These are phyloP conservation scores for Lethrus apterus DNA, from an alignment of 1,140 invertebrate genomes.

Conservation along the genomic window DNA sequence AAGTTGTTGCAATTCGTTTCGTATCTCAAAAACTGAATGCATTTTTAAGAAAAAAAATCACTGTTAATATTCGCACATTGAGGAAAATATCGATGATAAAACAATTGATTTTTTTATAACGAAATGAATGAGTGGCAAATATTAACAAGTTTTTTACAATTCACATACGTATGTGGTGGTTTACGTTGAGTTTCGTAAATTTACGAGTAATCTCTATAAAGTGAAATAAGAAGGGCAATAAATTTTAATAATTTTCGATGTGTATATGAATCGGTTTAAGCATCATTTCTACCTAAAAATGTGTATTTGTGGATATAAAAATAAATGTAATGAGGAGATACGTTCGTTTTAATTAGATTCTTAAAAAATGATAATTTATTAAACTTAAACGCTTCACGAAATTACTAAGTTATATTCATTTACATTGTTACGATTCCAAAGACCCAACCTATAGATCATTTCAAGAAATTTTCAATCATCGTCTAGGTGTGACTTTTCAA, in stretches of 20 bases:
- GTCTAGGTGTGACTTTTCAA: too few species aligned
- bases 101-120: slow-evolving; percentile 3
- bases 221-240: slow-evolving; percentile 2
- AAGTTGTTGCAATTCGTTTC: not conserved
- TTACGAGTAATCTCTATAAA: not conserved
- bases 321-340: slow-evolving; percentile 5
- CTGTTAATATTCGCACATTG: slow-evolving; percentile 13
- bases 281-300: slow-evolving; percentile 3
- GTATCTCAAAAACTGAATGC: not conserved
- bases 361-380: too few species aligned
- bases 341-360: not conserved
- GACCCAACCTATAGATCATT: too few species aligned
- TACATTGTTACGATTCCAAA: too few species aligned
- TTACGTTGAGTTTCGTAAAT: too few species aligned
- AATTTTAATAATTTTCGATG: too few species aligned
- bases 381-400: too few species aligned
- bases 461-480: too few species aligned
- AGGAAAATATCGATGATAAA: not conserved
- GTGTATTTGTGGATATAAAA: slow-evolving; percentile 10
- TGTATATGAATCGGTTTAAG: not conserved
- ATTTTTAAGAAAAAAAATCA: slow-evolving; percentile 2
- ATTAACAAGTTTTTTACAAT: slow-evolving; percentile 4
- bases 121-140: not conserved
- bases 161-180: too few species aligned
- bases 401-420: too few species aligned